phyloP scores from a whole-genome alignment of 2,797 vertebrate species.

The Brachymystax lenok region DNA sequence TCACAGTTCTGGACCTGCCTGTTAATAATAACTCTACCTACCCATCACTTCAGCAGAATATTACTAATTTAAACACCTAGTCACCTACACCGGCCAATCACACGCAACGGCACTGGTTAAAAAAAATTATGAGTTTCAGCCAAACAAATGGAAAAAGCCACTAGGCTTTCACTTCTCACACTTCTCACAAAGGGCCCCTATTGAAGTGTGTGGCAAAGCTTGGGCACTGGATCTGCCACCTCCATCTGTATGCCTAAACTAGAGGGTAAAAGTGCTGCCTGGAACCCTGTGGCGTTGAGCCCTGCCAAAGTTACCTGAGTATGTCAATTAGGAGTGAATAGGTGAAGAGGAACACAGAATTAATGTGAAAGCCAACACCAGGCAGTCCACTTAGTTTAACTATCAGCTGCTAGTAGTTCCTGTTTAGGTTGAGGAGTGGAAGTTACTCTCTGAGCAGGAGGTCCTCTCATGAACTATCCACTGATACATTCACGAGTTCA shows the following conservation, averaged over 20 bases:
- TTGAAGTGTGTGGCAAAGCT: conserved; percentile 37
- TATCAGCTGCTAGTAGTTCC: conserved; percentile 39
- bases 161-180: conserved; percentile 48
- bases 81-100: conserved; percentile 34
- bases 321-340: conserved; percentile 27
- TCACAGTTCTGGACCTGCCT: conserved; percentile 19
- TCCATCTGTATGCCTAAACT: conserved; percentile 40
- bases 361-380: conserved; percentile 26
- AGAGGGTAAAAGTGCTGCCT: conserved; percentile 22
- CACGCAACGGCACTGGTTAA: conserved; percentile 50
- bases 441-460: conserved; percentile 48
- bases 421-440: conserved; percentile 41
- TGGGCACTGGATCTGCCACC: conserved; percentile 36
- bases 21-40: conserved; percentile 12
- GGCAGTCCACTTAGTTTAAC: conserved; percentile 6
- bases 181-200: conserved; percentile 55
- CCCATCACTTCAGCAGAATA: conserved; percentile 41
- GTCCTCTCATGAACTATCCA: conserved; percentile 59
- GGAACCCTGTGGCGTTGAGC: conserved; percentile 27
- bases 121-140: conserved; percentile 61
- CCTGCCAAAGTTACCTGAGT: conserved; percentile 29
- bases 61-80: conserved; percentile 52
- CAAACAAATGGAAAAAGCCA: not conserved
- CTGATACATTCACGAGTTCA: conserved; percentile 55
- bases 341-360: conserved; percentile 9